A percentile compares a stretch with the other conserved stretches of the same genome.
Evolutionary conservation across 2,888 invertebrate genomes (phyloP).

Genomic region (Noctua janthina): DNA sequence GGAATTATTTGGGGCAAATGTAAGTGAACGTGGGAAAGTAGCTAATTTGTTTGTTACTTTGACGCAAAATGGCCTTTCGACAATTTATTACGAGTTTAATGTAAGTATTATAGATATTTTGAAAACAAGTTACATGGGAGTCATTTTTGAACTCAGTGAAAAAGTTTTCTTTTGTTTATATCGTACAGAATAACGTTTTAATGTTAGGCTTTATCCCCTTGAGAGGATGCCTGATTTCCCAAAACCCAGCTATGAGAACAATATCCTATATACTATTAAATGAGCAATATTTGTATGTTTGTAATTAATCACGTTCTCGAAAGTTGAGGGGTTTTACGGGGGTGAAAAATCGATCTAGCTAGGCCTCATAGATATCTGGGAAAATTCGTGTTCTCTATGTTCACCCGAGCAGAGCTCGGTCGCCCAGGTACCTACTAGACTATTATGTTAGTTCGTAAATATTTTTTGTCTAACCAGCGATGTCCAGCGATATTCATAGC

Average conservation of each 20-base stretch:
- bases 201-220: not conserved
- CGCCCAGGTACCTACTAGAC: no score
- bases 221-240: not conserved
- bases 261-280: no score
- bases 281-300: no score
- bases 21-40: conserved; percentile 78
- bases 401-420: no score
- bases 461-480: not conserved
- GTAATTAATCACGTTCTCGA: no score
- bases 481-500: not conserved
- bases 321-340: no score
- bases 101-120: not conserved
- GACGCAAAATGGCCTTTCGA: conserved; percentile 33
- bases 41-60: conserved; percentile 72
- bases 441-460: not conserved
- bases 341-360: no score
- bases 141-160: not conserved
- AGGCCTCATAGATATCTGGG: no score
- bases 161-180: not conserved
- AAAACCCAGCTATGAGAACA: not conserved
- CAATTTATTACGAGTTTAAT: conserved; percentile 55
- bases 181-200: not conserved
- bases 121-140: not conserved
- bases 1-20: conserved; percentile 71
- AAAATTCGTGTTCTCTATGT: no score